Percentiles rank a stretch among this genome's conserved stretches.
These are phyloP conservation scores for Lithobates pipiens DNA, from an alignment of 2,797 vertebrate genomes.

Conservation along the genomic window DNA sequence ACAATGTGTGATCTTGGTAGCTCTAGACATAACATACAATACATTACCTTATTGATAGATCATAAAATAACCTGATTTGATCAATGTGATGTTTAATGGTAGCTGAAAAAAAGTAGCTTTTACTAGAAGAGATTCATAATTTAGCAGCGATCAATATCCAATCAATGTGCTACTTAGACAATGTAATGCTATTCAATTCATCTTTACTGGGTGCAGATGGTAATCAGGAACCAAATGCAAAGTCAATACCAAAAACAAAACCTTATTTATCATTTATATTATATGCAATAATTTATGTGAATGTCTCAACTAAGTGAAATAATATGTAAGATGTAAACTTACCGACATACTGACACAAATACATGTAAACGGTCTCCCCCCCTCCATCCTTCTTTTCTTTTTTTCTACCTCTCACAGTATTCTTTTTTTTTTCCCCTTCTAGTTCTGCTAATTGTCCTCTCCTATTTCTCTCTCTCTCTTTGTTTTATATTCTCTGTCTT, in stretches of 20 bases:
- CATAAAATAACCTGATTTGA: slow-evolving; percentile 8
- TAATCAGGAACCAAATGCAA: background rate
- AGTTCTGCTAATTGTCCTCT: too few relatives aligned
- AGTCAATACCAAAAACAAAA: slow-evolving; percentile 16
- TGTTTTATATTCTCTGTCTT: too few relatives aligned
- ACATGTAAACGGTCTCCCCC: too few relatives aligned
- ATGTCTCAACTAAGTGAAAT: background rate
- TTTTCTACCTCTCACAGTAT: too few relatives aligned
- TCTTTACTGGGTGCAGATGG: slow-evolving; percentile 4
- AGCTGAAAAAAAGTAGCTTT: background rate
- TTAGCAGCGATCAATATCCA: slow-evolving; percentile 70
- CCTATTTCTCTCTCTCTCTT: too few relatives aligned
- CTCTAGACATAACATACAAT: background rate
- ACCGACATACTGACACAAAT: too few relatives aligned
- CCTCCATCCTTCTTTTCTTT: too few relatives aligned
- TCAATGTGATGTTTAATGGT: background rate
- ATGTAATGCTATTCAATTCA: slow-evolving; percentile 5
- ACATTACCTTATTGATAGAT: background rate
- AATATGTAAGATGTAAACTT: background rate
- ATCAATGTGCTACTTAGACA: slow-evolving; percentile 68
- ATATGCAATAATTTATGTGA: background rate
- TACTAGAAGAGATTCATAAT: slow-evolving; percentile 68
- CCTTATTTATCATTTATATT: background rate
- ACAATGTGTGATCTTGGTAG: too few relatives aligned
- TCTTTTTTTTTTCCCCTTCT: too few relatives aligned